Base-by-base conservation (phyloP, 2,113 vertebrate genomes). In the Lepus europaeus region DNA sequence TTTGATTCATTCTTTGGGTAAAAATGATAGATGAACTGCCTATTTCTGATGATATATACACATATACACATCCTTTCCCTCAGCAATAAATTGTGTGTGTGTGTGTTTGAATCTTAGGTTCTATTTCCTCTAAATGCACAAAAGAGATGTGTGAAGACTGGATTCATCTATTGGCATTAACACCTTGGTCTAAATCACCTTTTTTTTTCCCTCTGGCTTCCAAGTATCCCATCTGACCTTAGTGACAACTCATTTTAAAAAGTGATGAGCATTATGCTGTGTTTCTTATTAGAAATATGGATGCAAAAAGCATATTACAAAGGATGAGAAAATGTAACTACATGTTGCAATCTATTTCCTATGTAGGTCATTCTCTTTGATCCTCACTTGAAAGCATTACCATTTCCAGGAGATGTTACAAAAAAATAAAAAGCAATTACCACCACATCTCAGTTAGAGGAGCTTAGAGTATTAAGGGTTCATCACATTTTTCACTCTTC, bases 311-410 rank as follows among this genome's bases (percentile, higher is more conserved):
- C 81, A 64, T 89, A 96, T 97, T 93, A 96, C 59, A 94, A 97
- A 96, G 66, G 70, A 89, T 95, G 95, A 93, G 19, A 96, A 97
- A 98, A 97, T 72, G 22, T 93, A 96, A 95, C 87, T 89, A 63
- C 27, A 4, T 66, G 31, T 84, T 92, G 63, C 80, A 53, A 97
- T 96, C 78, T 97, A 23, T 93, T 97, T 90, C 91, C 97, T 92
- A 90, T 76, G 23, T 79, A 96, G 96, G 93, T 90, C 74, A 36
- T 90, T 97, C 87, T 97, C 86, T 91, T 94, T 97, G 96, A 97
- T 97, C 90, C 53, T 69, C 69, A 95, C 84, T 97, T 95, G 92
- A 98, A 98, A 98, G 93, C 90, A 93, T 85, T 93, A 91, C 69
- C 61, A 78, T 95, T 97, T 94, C 25, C 77, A 91, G 77, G 96